Percentiles rank a stretch among this genome's conserved stretches.
Conservation (phyloP, 2,113 vertebrate species). For the Pagrus major region DNA sequence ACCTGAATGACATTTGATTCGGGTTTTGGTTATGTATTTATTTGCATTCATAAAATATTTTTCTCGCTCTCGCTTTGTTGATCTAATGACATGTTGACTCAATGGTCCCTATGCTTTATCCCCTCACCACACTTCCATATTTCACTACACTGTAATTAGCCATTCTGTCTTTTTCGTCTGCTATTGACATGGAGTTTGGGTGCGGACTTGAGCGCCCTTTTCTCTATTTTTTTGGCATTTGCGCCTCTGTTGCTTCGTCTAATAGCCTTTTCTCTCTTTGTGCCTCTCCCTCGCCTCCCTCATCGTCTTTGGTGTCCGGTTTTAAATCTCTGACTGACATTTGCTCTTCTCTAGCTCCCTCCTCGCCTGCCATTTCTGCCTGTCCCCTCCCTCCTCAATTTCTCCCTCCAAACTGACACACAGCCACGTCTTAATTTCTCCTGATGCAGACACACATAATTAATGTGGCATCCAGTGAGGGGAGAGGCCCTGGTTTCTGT, state of each 20-base stretch:
- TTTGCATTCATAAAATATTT: constrained; percentile 67
- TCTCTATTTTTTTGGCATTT: background rate
- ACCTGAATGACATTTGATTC: constrained; percentile 70
- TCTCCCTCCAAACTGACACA: constrained; percentile 35
- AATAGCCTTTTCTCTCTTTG: constrained; percentile 26
- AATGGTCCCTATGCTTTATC: constrained; percentile 6
- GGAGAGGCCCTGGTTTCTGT: constrained; percentile 47
- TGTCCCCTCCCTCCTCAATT: constrained; percentile 6
- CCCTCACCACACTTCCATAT: background rate
- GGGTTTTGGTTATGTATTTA: constrained; percentile 37
- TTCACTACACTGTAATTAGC: constrained; percentile 48
- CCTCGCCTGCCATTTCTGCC: constrained; percentile 4
- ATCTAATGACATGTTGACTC: constrained; percentile 58
- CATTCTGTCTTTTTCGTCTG: constrained; percentile 10
- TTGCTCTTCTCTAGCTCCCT: constrained; percentile 28
- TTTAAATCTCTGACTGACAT: constrained; percentile 46
- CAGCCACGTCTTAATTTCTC: constrained; percentile 67
- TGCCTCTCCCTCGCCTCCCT: background rate
- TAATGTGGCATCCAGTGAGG: constrained; percentile 62
- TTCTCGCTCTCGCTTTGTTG: constrained; percentile 22
- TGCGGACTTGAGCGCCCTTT: background rate
- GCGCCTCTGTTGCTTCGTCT: background rate
- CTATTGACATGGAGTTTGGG: constrained; percentile 31
- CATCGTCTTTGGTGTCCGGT: constrained; percentile 22
- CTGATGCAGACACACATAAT: constrained; percentile 66